phyloP scores from a whole-genome alignment of 2,888 invertebrate species.

The Cancer borealis region DNA sequence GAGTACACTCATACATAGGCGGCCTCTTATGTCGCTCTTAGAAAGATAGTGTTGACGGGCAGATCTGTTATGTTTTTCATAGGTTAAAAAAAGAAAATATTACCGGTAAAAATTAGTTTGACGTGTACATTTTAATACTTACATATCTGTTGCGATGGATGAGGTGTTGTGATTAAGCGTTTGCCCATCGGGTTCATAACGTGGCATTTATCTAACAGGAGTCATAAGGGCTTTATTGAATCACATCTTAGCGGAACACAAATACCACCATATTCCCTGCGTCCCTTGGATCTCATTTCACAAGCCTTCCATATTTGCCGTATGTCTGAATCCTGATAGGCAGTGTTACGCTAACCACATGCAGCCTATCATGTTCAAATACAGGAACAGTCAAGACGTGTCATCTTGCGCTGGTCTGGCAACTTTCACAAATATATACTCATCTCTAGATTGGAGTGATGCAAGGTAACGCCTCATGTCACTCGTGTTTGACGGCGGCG shows the following conservation, averaged over 20 bases:
- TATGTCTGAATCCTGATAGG: neutral
- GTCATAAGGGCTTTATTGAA: neutral
- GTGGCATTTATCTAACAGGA: neutral
- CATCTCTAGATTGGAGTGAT: neutral
- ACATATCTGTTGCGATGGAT: neutral
- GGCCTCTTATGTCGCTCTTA: neutral
- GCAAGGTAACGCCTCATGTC: neutral
- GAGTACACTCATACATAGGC: neutral
- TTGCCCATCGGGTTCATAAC: conserved; percentile 17
- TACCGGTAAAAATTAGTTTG: neutral
- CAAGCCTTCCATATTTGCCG: neutral
- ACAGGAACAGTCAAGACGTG: neutral
- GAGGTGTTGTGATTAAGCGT: neutral
- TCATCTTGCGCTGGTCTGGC: neutral
- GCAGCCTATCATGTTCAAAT: neutral
- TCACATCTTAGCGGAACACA: neutral
- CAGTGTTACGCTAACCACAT: neutral
- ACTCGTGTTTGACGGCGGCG: neutral
- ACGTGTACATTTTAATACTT: neutral
- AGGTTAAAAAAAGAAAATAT: neutral
- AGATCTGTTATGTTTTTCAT: neutral
- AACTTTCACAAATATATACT: neutral
- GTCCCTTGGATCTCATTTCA: neutral
- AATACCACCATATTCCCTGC: neutral
- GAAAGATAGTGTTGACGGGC: neutral